Base-by-base conservation (phyloP, 2,888 invertebrate species). In the Neelides folsomi region DNA sequence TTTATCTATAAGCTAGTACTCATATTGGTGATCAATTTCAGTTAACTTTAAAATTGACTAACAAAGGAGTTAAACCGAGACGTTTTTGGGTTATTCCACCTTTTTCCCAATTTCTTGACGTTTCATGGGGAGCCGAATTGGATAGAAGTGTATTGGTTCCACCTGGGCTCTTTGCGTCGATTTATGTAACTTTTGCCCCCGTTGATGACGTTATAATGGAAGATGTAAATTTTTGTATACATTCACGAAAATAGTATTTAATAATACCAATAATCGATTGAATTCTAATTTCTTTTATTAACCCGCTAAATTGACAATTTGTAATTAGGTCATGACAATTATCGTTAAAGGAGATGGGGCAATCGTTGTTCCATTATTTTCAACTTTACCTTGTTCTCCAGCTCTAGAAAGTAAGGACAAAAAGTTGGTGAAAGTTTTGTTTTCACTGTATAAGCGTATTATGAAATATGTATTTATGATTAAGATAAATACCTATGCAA, bases 291-390 rank as follows among this genome's bases (percentile, higher is more conserved):
- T n/a, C n/a, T n/a, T 27, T 27, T 27, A 27, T 27, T 27, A 27
- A 3, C 27, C 27, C 7, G 7, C 7, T 27, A 5, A 7, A 5
- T 27, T 27, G 7, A 27, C 3, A 27, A 27, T 27, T 27, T 5
- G 7, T 27, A 27, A 5, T 27, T 27, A 27, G 27, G 27, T 27
- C 12, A n/a, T 54, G 4, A 51, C 54, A 12, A 51, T 54, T n/a
- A 47, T 54, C n/a, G 40, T 54, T 12, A 36, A 51, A 15, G 55
- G 51, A 1, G 61, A 57, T 50, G 61, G 61, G 34, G 56, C 48
- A 10, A 27, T 62, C 5, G 50, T 56, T 44, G 56, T 62, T 9
- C 61, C 61, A 1, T 36, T 62, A 10, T 46, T 57, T 43, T 40
- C 52, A 12, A 42, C 52, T 10, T 38, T 10, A 10, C 15, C 39